Base-by-base conservation (phyloP, 1,140 invertebrate genomes). In the Dendroctonus ponderosae region DNA sequence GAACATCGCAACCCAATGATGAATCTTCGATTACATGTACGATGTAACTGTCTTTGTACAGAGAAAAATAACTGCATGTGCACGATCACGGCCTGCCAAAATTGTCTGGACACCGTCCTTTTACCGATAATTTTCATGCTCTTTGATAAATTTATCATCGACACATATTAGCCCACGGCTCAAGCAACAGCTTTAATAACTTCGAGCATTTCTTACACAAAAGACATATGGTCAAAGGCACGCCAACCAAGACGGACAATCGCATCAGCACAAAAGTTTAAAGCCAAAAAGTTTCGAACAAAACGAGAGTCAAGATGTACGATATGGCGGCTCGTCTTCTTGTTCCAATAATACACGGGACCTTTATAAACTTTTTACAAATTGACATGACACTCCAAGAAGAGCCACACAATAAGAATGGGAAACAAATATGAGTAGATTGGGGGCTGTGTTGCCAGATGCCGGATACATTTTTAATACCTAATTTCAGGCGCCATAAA, bases 351-450 rank as follows among this genome's bases (percentile, higher is more conserved):
- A 62, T 62, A 62, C 59, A 51, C 39, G 48, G 57, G 43, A 62
- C 57, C 57, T 60, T 46, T 48, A 60, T 41, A 60, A 60, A 62
- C 49, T 62, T 62, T 62, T 62, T 62, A 62, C 59, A 62, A 62
- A 62, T 62, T 62, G 59, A 62, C 59, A 42, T 62, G 59, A 62
- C 59, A 62, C 46, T 62, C 12, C 9, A 37, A 62, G 26, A 53
- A 53, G 51, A 53, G 15, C 51, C 26, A 14, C 51, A 53, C 51
- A 53, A 53, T 53, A 53, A 62, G 49, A 52, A 62, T 62, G 9
- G 38, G 49, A 62, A 26, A 62, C 43, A 60, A 60, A 60, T 60
- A 60, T 46, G 44, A 26, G n/a, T 37, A 14, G 38, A 60, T 14
- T 48, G 57, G 44, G 14, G 26, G 43, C 57, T 37, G 38, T 38